Conservation (phyloP, 2,797 vertebrate genomes). For the Muraenolepis orangiensis region DNA sequence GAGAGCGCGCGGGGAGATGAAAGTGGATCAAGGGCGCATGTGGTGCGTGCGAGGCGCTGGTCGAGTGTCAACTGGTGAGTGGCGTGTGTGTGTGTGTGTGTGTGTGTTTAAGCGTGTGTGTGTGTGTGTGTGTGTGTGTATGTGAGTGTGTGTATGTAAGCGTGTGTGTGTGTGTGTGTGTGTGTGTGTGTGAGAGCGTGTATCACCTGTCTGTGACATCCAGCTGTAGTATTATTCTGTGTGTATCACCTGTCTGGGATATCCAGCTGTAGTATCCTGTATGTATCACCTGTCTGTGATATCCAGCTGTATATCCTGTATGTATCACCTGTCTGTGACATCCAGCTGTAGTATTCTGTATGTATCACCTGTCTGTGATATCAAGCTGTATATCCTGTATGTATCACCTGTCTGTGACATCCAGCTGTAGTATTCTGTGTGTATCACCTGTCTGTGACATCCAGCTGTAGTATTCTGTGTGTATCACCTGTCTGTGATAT, state of each 20-base stretch:
- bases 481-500: neutral
- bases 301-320: neutral
- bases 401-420: neutral
- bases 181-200: too few relatives aligned
- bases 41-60: slow-evolving; percentile 21
- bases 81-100: slow-evolving; percentile 7
- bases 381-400: neutral
- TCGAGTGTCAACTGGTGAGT: slow-evolving; percentile 21
- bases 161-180: too few relatives aligned
- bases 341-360: neutral
- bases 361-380: neutral
- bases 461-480: neutral
- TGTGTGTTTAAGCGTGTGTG: neutral
- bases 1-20: slow-evolving; percentile 50
- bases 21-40: slow-evolving; percentile 53
- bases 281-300: neutral
- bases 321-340: neutral
- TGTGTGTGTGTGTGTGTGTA: neutral
- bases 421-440: neutral
- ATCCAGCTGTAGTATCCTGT: neutral
- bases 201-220: too few relatives aligned
- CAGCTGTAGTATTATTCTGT: too few relatives aligned
- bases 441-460: neutral
- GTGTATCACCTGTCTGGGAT: neutral
- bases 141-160: too few relatives aligned